A percentile compares a stretch with the other conserved stretches of the same genome.
Conservation (phyloP, 2,888 invertebrate genomes). For the Melieria picta region DNA sequence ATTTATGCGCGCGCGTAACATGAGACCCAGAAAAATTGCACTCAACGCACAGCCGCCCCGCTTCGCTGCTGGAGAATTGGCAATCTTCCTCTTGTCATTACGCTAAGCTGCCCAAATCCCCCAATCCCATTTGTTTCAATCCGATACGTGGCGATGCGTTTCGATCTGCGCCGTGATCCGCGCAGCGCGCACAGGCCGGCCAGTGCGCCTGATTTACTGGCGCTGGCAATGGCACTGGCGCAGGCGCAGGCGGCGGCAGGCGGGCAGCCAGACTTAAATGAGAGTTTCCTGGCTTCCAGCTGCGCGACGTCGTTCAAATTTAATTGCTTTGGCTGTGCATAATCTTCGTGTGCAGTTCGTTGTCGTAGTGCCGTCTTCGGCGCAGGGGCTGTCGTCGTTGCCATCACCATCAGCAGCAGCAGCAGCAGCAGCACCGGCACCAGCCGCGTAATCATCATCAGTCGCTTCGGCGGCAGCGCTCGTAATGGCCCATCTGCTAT, state of each 20-base stretch:
- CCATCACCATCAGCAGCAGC: constrained; percentile 20
- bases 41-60: background rate
- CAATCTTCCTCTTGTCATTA: constrained; percentile 18
- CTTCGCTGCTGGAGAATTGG: background rate
- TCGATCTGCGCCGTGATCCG: background rate
- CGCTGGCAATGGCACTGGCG: too few species aligned
- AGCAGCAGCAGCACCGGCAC: background rate
- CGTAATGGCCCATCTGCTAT: too few species aligned
- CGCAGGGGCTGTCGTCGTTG: constrained; percentile 30
- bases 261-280: constrained; percentile 57
- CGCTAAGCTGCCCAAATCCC: constrained; percentile 20
- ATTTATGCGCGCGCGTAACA: constrained; percentile 20
- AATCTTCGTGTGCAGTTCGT: constrained; percentile 42
- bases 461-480: constrained; percentile 19
- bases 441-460: background rate
- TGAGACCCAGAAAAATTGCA: constrained; percentile 4
- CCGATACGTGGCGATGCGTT: constrained; percentile 11
- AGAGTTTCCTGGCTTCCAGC: constrained; percentile 67
- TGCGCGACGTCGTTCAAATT: constrained; percentile 63
- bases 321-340: constrained; percentile 62
- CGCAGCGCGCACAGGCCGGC: constrained; percentile 7
- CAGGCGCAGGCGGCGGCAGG: background rate
- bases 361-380: constrained; percentile 13
- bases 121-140: constrained; percentile 12
- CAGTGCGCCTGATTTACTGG: constrained; percentile 6